A percentile compares a stretch with the other conserved stretches of the same genome.
Conservation (phyloP, 2,113 vertebrate species). For the Gymnogyps californianus region DNA sequence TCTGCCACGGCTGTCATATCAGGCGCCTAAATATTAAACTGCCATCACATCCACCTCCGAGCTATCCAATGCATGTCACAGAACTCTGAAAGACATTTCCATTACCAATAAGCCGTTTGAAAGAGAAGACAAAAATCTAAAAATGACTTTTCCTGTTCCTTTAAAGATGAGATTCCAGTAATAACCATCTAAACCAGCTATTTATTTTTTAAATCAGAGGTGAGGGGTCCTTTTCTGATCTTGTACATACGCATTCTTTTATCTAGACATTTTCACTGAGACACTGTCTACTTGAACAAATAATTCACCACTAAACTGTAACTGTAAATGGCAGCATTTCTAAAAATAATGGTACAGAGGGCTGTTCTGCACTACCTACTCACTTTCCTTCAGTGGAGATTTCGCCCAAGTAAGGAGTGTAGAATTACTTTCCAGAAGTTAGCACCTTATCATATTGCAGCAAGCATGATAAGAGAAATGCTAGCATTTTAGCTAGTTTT, state of each 20-base stretch:
- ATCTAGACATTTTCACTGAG: conserved; percentile 14
- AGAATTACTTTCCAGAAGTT: conserved; percentile 17
- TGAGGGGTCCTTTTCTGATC: conserved; percentile 35
- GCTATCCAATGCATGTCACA: conserved; percentile 89
- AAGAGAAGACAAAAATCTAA: conserved; percentile 4
- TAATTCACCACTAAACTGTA: conserved; percentile 13
- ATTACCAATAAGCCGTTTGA: neutral
- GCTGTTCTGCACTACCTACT: neutral
- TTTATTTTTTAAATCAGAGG: conserved; percentile 62
- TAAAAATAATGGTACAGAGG: neutral
- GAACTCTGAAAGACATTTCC: conserved; percentile 82
- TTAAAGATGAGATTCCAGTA: conserved; percentile 26
- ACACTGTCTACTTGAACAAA: conserved; percentile 50
- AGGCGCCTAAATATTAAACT: conserved; percentile 81
- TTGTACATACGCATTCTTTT: conserved; percentile 4
- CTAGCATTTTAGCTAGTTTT: conserved; percentile 33
- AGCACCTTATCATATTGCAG: conserved; percentile 38
- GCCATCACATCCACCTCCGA: conserved; percentile 75
- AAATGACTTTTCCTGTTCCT: neutral
- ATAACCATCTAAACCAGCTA: conserved; percentile 31
- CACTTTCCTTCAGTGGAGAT: neutral
- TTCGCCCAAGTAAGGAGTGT: neutral
- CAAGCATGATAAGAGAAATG: neutral
- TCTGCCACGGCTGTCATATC: conserved; percentile 94
- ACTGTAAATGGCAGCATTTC: neutral